Percentiles rank a stretch among this genome's conserved stretches.
Evolutionary conservation across 2,888 invertebrate genomes (phyloP).

Genomic region (Andrena praecox): DNA sequence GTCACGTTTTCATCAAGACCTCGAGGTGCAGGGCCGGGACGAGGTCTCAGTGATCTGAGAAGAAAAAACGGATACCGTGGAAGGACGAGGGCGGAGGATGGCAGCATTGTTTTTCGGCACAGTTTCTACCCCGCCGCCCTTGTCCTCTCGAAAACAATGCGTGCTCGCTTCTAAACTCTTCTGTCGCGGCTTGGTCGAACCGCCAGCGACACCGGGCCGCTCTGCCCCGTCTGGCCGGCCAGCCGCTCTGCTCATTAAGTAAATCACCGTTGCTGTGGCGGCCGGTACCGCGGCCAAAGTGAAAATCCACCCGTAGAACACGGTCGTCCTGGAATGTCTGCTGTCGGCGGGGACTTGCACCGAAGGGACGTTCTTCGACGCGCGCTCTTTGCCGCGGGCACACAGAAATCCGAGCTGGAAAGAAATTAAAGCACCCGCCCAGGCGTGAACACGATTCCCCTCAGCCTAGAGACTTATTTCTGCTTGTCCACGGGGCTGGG

Average conservation of each 20-base stretch:
- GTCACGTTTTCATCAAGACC: slow-evolving; percentile 79
- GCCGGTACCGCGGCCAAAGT: slow-evolving; percentile 62
- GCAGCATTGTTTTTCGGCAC: slow-evolving; percentile 75
- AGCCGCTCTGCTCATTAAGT: slow-evolving; percentile 68
- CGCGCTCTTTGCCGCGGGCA: slow-evolving; percentile 35
- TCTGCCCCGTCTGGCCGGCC: slow-evolving; percentile 14
- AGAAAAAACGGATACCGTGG: slow-evolving; percentile 7
- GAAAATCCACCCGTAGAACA: slow-evolving; percentile 69
- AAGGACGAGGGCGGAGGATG: slow-evolving; percentile 33
- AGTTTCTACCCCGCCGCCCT: slow-evolving; percentile 60
- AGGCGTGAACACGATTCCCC: neutral
- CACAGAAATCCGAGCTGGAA: slow-evolving; percentile 65
- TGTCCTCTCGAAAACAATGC: slow-evolving; percentile 65
- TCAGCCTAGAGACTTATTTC: slow-evolving; percentile 19
- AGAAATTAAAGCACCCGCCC: slow-evolving; percentile 60
- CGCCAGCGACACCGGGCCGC: slow-evolving; percentile 27
- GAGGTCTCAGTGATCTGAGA: slow-evolving; percentile 30
- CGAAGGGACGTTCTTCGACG: slow-evolving; percentile 46
- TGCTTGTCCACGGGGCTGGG: neutral
- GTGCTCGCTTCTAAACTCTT: slow-evolving; percentile 64
- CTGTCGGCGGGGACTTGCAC: slow-evolving; percentile 28
- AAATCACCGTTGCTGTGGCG: slow-evolving; percentile 67
- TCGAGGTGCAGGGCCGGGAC: slow-evolving; percentile 37
- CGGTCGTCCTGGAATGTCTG: slow-evolving; percentile 18
- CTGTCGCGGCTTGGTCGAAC: slow-evolving; percentile 35